Percentiles rank a stretch among this genome's conserved stretches.
Conservation (phyloP, 2,888 invertebrate species). For the Campaea margaritaria region DNA sequence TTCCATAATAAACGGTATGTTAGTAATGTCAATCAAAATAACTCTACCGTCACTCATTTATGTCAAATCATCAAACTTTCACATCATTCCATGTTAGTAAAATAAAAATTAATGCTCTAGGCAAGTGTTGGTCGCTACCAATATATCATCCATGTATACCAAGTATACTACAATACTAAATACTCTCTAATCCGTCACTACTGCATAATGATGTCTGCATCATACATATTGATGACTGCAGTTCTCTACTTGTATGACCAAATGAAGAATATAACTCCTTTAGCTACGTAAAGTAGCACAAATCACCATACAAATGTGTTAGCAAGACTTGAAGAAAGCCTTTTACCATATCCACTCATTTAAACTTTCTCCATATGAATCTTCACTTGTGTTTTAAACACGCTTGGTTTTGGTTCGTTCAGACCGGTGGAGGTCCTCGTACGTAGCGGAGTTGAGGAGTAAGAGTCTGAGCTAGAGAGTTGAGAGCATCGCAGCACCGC, state of each 20-base stretch:
- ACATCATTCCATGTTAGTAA: conserved; percentile 56
- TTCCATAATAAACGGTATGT: conserved; percentile 45
- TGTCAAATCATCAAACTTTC: conserved; percentile 43
- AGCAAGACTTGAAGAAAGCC: conserved; percentile 22
- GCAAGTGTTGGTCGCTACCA: conserved; percentile 48
- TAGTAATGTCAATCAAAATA: conserved; percentile 57
- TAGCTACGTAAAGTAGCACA: conserved; percentile 27
- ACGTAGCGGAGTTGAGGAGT: conserved; percentile 93
- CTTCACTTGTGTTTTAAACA: conserved; percentile 46
- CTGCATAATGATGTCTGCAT: background rate
- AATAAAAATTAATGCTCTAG: conserved; percentile 57
- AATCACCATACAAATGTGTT: conserved; percentile 23
- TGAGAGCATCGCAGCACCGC: conserved; percentile 91
- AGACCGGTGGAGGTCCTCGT: conserved; percentile 93
- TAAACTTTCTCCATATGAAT: conserved; percentile 23
- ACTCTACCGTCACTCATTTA: conserved; percentile 41
- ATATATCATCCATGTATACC: conserved; percentile 42
- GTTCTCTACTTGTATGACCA: conserved; percentile 12
- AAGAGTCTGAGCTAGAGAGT: conserved; percentile 90
- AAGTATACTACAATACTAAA: conserved; percentile 9
- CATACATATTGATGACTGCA: conserved; percentile 12
- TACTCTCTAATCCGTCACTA: conserved; percentile 6
- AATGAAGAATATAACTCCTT: conserved; percentile 23
- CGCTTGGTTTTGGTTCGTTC: conserved; percentile 59
- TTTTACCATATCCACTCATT: conserved; percentile 24